Conservation (phyloP, 1,140 invertebrate species). For the Delia radicum region DNA sequence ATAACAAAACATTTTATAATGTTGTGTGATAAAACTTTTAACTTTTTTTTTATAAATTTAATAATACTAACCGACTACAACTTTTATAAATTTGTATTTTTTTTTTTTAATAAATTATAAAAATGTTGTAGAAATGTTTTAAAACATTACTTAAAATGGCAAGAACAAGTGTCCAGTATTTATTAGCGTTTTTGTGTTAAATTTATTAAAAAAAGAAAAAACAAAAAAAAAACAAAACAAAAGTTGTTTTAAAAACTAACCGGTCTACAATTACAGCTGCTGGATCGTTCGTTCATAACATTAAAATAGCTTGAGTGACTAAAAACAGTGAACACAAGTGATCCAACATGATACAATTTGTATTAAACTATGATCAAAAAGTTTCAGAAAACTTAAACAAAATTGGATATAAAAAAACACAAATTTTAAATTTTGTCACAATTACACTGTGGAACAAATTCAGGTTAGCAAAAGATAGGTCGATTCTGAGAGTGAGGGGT, state of each 20-base stretch:
- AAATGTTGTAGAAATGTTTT: not conserved
- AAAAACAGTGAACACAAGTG: not conserved
- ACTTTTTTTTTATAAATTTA: no score
- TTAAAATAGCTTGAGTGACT: not conserved
- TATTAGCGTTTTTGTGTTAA: not conserved
- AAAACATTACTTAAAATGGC: not conserved
- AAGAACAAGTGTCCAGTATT: constrained; percentile 1
- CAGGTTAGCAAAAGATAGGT: no score
- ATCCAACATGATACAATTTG: not conserved
- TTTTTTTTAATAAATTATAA: not conserved
- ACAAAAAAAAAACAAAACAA: not conserved
- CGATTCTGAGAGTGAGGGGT: no score
- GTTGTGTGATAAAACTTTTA: no score
- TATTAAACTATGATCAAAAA: not conserved
- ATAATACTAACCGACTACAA: no score
- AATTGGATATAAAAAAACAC: no score
- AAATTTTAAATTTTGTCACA: no score
- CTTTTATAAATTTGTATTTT: no score
- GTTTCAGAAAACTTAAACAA: not conserved
- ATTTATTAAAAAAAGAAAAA: not conserved
- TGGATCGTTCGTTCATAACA: not conserved
- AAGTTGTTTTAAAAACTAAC: not conserved
- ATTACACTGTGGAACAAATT: no score
- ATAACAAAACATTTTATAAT: no score
- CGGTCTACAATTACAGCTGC: constrained; percentile 2